Percentiles rank a stretch among this genome's conserved stretches.
Conservation (phyloP, 2,888 invertebrate species). For the Hypselothyrea guttata region DNA sequence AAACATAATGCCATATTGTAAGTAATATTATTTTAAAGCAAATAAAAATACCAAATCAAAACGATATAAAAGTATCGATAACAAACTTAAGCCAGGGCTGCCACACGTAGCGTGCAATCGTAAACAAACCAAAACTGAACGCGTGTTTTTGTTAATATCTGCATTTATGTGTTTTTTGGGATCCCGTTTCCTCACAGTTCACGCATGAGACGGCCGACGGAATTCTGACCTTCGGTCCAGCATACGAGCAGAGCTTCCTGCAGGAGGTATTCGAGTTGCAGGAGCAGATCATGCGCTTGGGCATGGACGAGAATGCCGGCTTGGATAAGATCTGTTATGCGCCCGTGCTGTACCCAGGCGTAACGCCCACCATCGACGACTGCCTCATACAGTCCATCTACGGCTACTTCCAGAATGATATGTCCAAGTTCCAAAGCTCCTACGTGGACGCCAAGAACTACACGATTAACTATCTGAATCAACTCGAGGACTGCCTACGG, state of each 20-base stretch:
- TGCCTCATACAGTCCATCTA: conserved; percentile 93
- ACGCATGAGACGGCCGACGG: conserved; percentile 82
- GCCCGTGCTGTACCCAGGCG: conserved; percentile 88
- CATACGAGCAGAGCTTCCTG: conserved; percentile 90
- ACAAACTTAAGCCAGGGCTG: no score
- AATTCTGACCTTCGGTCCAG: conserved; percentile 87
- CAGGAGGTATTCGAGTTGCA: conserved; percentile 88
- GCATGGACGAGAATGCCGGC: conserved; percentile 84
- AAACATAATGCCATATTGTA: no score
- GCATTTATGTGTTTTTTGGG: no score
- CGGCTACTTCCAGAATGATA: conserved; percentile 89
- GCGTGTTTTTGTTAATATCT: no score
- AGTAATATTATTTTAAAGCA: no score
- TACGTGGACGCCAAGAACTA: conserved; percentile 77
- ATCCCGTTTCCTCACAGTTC: conserved; percentile 67
- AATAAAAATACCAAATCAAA: no score
- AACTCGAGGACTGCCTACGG: conserved; percentile 80
- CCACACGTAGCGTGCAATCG: no score
- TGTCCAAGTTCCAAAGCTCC: conserved; percentile 82
- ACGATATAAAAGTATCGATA: no score
- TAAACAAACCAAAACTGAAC: no score
- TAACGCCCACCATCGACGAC: conserved; percentile 83
- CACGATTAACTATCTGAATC: conserved; percentile 82
- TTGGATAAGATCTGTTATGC: conserved; percentile 91
- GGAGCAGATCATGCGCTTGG: conserved; percentile 85